phyloP scores from a whole-genome alignment of 2,113 vertebrate genomes.

The Muntiacus reevesi region DNA sequence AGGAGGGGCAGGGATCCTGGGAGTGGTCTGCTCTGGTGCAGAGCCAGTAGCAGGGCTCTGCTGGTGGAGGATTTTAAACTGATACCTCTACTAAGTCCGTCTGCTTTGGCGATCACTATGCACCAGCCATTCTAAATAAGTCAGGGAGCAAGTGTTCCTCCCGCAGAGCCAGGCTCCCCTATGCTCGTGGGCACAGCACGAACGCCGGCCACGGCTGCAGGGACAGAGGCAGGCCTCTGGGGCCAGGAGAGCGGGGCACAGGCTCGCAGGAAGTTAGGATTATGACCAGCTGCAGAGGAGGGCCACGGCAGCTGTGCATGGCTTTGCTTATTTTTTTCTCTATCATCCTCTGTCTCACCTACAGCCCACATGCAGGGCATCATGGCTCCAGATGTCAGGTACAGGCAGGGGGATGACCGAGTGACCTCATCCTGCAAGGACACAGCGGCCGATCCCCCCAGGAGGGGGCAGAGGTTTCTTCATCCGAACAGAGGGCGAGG shows the following conservation, averaged over 20 bases:
- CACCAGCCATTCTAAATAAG: background rate
- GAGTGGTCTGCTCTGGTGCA: background rate
- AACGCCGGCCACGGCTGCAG: background rate
- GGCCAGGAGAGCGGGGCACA: background rate
- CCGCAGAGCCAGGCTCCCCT: background rate
- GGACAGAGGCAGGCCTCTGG: background rate
- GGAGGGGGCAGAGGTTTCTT: background rate
- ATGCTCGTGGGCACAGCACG: fast-evolving
- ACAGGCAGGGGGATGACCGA: background rate
- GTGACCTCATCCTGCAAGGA: background rate
- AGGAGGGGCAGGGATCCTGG: background rate
- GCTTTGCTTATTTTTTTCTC: background rate
- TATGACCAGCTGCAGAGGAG: background rate
- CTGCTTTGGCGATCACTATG: background rate
- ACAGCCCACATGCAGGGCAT: background rate
- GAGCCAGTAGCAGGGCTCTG: fast-evolving
- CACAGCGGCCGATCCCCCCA: background rate
- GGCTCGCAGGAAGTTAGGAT: background rate
- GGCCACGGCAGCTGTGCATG: fast-evolving
- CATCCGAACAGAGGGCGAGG: background rate
- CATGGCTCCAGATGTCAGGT: background rate
- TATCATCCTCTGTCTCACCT: background rate
- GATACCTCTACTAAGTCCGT: background rate
- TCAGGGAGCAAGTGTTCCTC: no score
- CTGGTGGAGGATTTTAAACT: background rate